phyloP scores from a whole-genome alignment of 1,140 invertebrate genomes.

The Drosophila pruinosa region DNA sequence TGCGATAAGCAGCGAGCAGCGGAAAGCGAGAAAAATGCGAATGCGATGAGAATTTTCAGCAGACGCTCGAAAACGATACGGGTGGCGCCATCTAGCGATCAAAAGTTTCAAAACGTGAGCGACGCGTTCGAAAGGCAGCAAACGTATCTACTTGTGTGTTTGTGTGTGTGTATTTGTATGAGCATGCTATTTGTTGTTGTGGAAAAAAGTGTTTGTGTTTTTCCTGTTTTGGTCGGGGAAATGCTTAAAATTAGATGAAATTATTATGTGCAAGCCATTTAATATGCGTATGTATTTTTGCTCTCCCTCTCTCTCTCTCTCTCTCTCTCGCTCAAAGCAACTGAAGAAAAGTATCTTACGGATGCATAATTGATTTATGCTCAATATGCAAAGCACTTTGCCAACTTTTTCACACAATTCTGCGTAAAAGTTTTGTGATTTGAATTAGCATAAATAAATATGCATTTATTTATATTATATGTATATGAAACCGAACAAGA shows the following conservation, averaged over 20 bases:
- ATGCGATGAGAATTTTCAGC: background rate
- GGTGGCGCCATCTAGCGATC: slow-evolving; percentile 55
- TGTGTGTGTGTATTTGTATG: background rate
- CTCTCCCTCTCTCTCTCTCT: background rate
- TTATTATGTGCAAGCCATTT: slow-evolving; percentile 42
- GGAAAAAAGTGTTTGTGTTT: slow-evolving; percentile 24
- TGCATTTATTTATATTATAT: slow-evolving; percentile 24
- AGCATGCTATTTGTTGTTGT: slow-evolving; percentile 7
- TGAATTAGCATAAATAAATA: slow-evolving; percentile 48
- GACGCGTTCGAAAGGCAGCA: background rate
- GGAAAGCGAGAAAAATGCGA: background rate
- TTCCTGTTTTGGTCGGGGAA: slow-evolving; percentile 4
- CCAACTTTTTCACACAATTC: slow-evolving; percentile 49
- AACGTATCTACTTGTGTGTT: background rate
- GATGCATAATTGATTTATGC: slow-evolving; percentile 77
- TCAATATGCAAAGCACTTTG: slow-evolving; percentile 46
- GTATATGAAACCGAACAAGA: background rate
- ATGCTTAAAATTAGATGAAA: slow-evolving; percentile 52
- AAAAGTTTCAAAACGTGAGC: slow-evolving; percentile 22
- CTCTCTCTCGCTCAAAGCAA: background rate
- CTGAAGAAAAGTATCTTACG: slow-evolving; percentile 47
- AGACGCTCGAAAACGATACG: slow-evolving; percentile 31
- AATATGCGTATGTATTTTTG: slow-evolving; percentile 29
- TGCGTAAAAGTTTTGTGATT: slow-evolving; percentile 43
- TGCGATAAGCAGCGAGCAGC: slow-evolving; percentile 5